Base-by-base conservation (phyloP, 1,140 invertebrate species). In the Sitophilus oryzae region DNA sequence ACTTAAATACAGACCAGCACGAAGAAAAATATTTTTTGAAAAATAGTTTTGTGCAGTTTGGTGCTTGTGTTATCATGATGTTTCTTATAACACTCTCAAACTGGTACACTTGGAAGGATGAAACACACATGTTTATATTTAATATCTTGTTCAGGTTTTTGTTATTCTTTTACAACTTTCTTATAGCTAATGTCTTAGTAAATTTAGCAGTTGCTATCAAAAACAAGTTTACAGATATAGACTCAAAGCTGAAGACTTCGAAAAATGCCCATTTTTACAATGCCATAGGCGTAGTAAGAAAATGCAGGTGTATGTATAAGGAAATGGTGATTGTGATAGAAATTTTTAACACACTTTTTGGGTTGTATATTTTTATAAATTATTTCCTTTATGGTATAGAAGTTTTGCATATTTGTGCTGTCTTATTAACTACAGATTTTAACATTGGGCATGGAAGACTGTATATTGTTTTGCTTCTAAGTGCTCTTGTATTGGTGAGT, bases 241-340 rank as follows among this genome's bases (percentile, higher is more conserved):
- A 20, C 3, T 18, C 15, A 11, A 41, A 41, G 38, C 18, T 41
- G 18, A 18, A 18, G 4, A 2, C 18, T 3, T 41, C n/a, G 3
- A 41, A 41, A 41, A 41, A 41, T 20, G 38, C 38, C 16, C 38
- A 41, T 5, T 41, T 41, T 41, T 41, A 41, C 11, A 41, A 41
- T 11, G n/a, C 38, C 4, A 41, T 41, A 18, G 18, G 18, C 4
- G 19, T 41, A 4, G 19, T 41, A 15, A 41, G 38, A 41, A 41
- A 41, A 41, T 41, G 38, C 18, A 15, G 38, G 19, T 41, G 10
- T 15, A 41, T 41, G 9, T 41, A 41, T 11, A n/a, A 20, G 10
- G 14, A 41, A 18, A 18, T 18, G 18, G 18, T n/a, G 18, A 20
- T 18, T 18, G 3, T 41, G 3, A 18, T 41, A 10, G 19, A 20